Base-by-base conservation (phyloP, 1,140 invertebrate species). In the Medauroidea extradentata region DNA sequence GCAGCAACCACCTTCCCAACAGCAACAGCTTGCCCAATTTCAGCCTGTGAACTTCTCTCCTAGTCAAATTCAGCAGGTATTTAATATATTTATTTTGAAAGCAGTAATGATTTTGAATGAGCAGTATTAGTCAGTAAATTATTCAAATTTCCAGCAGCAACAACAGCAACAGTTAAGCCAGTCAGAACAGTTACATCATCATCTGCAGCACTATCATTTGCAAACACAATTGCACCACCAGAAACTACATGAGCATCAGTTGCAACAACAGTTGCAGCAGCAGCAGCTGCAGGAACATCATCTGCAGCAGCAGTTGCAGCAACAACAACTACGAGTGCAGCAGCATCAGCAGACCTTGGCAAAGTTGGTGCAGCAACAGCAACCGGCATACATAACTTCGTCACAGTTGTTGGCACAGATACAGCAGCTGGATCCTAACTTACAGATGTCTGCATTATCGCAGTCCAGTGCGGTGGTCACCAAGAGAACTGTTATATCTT, bases 321-420 rank as follows among this genome's bases (percentile, higher is more conserved):
- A 66, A 53, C 61, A 64, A 21, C 65, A 63, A n/a, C 63, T 62
- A 19, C 62, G 62, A 43, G 53, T 62, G 18, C 21, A 18, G 18
- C 53, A 55, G 42, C 41, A 43, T 41, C 53, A 44, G 53, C 53
- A 43, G 42, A 11, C 41, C 11, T 27, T 25, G 48, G 14, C 16
- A 4, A n/a, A 16, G 16, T 23, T 23, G 48, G 23, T 27, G 42
- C 23, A 44, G 53, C 39, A 55, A 46, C 41, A 38, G 53, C 42
- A 54, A n/a, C 53, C 53, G 25, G 38, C 53, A n/a, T 14, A 38
- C 14, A 63, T 70, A 42, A 71, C 71, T 67, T 71, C 69, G 25
- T 69, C 69, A 63, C 74, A 75, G 62, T 62, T 76, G 57, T 69
- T 78, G 69, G 72, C 74, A 1, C 76, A 79, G 49, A 69, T 79